Conservation (phyloP, 2,797 vertebrate species). For the Euthynnus affinis region DNA sequence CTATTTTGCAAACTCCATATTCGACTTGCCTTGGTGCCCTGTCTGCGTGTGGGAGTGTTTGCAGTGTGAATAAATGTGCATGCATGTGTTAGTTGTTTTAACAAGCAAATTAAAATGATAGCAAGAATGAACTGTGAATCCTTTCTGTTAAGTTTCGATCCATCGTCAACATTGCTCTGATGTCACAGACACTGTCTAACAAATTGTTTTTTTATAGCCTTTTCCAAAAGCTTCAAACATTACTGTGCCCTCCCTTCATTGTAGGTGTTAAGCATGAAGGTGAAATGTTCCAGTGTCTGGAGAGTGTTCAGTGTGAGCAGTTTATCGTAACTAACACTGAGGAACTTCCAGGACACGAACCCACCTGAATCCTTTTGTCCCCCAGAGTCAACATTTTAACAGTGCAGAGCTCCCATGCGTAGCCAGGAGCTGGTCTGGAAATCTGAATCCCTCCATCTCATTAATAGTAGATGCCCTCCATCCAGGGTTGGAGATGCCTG, state of each 20-base stretch:
- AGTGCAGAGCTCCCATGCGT: constrained; percentile 67
- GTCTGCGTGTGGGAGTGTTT: not conserved
- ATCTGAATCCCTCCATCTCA: constrained; percentile 82
- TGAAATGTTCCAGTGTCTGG: constrained; percentile 30
- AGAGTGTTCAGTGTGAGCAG: constrained; percentile 44
- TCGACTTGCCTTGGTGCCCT: not conserved
- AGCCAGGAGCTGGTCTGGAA: constrained; percentile 75
- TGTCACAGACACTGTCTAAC: not conserved
- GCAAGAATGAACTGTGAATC: not conserved
- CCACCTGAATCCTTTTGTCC: constrained; percentile 71
- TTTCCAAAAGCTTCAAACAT: not conserved
- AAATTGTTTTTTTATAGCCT: not conserved
- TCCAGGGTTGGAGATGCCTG: constrained; percentile 73
- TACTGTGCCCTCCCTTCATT: not conserved
- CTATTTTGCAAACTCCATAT: constrained; percentile 30
- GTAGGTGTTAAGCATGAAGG: constrained; percentile 8
- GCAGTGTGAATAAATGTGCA: not conserved
- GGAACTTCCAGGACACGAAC: constrained; percentile 63
- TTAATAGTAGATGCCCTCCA: constrained; percentile 83
- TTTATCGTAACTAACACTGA: constrained; percentile 56
- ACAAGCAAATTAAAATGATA: not conserved
- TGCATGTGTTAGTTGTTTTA: not conserved
- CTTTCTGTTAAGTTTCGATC: not conserved
- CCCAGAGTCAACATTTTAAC: constrained; percentile 74
- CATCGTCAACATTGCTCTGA: not conserved